phyloP scores from a whole-genome alignment of 2,797 vertebrate species.

The Sorex maritimensis region DNA sequence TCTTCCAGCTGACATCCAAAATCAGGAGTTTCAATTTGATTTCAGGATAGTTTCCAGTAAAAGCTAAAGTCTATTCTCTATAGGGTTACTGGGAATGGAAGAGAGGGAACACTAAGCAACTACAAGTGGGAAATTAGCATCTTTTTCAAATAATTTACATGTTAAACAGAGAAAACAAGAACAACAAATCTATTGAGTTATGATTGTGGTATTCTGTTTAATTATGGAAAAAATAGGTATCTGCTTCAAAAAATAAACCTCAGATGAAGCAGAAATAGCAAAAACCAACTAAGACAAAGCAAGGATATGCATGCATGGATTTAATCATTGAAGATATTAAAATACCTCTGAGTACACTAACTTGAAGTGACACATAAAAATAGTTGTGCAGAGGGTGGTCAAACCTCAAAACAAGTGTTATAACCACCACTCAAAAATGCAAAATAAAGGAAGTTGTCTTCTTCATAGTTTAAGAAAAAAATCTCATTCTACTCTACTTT shows the following conservation, averaged over 20 bases:
- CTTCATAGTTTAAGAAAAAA: neutral
- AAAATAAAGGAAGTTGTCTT: slow-evolving; percentile 82
- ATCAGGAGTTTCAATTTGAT: slow-evolving; percentile 14
- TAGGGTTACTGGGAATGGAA: neutral
- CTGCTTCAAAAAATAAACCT: slow-evolving; percentile 35
- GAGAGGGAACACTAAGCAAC: neutral
- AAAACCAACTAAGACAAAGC: slow-evolving; percentile 66
- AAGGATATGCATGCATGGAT: slow-evolving; percentile 10
- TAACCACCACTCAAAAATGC: slow-evolving; percentile 82
- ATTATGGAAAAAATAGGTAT: slow-evolving; percentile 31
- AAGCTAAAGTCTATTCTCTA: neutral
- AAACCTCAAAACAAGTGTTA: slow-evolving; percentile 81
- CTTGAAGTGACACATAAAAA: slow-evolving; percentile 74
- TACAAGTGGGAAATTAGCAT: slow-evolving; percentile 9
- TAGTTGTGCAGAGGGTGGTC: slow-evolving; percentile 66
- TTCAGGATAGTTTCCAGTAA: slow-evolving; percentile 36
- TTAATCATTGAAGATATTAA: slow-evolving; percentile 64
- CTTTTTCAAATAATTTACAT: slow-evolving; percentile 21
- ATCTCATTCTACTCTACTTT: slow-evolving; percentile 30
- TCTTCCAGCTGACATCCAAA: slow-evolving; percentile 32
- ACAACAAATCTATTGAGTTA: slow-evolving; percentile 9
- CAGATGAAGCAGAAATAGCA: slow-evolving; percentile 59
- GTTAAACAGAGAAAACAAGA: slow-evolving; percentile 51
- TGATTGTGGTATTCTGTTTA: slow-evolving; percentile 40
- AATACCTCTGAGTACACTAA: slow-evolving; percentile 46